A percentile compares a stretch with the other conserved stretches of the same genome.
Evolutionary conservation across 2,888 invertebrate species (phyloP).

Genomic region (Cecidostiba fungosa): DNA sequence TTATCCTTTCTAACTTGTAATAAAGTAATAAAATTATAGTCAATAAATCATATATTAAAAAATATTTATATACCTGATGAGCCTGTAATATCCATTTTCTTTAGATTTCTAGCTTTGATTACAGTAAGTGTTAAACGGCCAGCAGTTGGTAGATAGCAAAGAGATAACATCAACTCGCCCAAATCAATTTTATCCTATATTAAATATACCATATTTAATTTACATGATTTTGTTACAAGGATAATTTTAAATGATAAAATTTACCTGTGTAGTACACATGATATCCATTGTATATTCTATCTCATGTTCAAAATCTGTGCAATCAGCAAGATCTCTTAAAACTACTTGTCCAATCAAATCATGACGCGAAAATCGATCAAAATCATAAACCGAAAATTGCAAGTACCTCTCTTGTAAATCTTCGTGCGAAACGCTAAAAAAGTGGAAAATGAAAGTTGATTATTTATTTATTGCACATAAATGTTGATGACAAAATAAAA

Average conservation of each 20-base stretch:
- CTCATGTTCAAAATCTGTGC: constrained; percentile 89
- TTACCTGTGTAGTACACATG: constrained; percentile 88
- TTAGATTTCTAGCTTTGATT: constrained; percentile 94
- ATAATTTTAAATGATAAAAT: constrained; percentile 50
- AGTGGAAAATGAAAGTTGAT: neutral
- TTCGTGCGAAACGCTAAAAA: constrained; percentile 87
- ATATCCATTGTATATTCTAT: constrained; percentile 93
- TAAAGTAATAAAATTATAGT: neutral
- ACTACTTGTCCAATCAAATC: constrained; percentile 93
- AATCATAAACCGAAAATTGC: constrained; percentile 94
- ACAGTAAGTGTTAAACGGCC: constrained; percentile 94
- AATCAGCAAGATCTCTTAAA: constrained; percentile 88
- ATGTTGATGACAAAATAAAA: neutral
- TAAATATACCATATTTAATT: neutral
- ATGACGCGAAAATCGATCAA: constrained; percentile 93
- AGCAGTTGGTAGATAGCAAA: constrained; percentile 95
- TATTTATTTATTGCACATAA: neutral
- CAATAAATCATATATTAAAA: constrained; percentile 21
- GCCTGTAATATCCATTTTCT: constrained; percentile 96
- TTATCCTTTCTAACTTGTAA: neutral
- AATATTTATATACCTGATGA: constrained; percentile 87
- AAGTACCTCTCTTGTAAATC: constrained; percentile 88
- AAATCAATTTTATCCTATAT: constrained; percentile 91
- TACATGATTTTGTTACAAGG: neutral
- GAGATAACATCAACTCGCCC: constrained; percentile 94